Base-by-base conservation (phyloP, 1,140 invertebrate species). In the Drosophila kohkoa region DNA sequence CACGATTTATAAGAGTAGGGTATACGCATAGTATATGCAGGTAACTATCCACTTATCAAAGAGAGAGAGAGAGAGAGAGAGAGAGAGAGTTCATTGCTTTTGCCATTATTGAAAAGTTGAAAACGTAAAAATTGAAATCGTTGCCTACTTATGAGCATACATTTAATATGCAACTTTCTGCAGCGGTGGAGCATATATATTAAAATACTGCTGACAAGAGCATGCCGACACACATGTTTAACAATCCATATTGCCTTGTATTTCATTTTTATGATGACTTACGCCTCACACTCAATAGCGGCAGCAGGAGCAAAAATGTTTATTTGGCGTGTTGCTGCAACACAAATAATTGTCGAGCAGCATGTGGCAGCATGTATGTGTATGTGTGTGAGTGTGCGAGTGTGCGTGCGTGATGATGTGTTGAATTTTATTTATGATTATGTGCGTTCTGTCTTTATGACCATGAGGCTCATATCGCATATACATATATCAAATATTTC, bases 211-310 rank as follows among this genome's bases (percentile, higher is more conserved):
- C 71, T 74, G 71, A 74, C 71, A 69, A 74, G 71, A 60, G 57
- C 65, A 48, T 43, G 54, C 54, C 15, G 15, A 52, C 73, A 60
- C 81, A 83, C 80, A 80, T 87, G 83, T 88, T 81, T 76, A 70
- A 77, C 77, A 83, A 87, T 72, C 78, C 82, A 83, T 87, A 88
- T 88, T 83, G 80, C 77, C 77, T 77, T 78, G 83, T 83, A 87
- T 87, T 87, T 87, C 85, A 89, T 75, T 88, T 87, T 88, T 88
- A 87, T 88, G 83, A 80, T 80, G 83, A 83, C 83, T 87, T 88
- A 66, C 76, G 83, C 65, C 77, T 79, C 80, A 68, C 62, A 49
- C 60, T 43, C 32, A 38, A 46, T 3, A 46, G 13, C 8, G 48
- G 5, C 30, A 51, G 32, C 16, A 35, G 16, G 45, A 55, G 43